Percentiles rank a stretch among this genome's conserved stretches.
These are phyloP conservation scores for Diaphora mendica DNA, from an alignment of 2,888 invertebrate genomes.

Conservation along the genomic window DNA sequence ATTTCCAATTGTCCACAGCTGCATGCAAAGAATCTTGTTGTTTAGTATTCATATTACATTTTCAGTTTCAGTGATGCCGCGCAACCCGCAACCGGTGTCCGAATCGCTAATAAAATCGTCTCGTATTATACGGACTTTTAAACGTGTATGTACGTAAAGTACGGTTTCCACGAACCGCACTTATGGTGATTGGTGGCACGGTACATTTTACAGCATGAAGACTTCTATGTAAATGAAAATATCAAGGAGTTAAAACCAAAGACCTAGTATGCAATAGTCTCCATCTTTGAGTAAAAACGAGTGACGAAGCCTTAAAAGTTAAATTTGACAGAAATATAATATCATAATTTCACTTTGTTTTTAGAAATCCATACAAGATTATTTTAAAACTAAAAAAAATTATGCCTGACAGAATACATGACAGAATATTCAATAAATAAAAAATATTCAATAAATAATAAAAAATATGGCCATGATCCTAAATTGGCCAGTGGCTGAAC, in stretches of 20 bases:
- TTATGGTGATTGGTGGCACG: constrained; percentile 50
- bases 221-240: not conserved
- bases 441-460: too few species aligned
- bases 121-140: constrained; percentile 76
- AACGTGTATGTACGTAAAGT: constrained; percentile 83
- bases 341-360: too few species aligned
- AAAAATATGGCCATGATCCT: too few species aligned
- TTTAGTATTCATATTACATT: constrained; percentile 50
- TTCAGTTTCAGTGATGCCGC: constrained; percentile 76
- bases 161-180: constrained; percentile 39
- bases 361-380: too few species aligned
- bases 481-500: not conserved
- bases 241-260: not conserved
- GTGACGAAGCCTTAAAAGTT: not conserved
- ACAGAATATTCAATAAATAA: too few species aligned
- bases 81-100: constrained; percentile 60
- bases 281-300: not conserved
- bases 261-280: not conserved
- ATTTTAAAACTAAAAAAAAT: too few species aligned
- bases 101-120: constrained; percentile 70
- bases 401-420: too few species aligned
- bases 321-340: not conserved
- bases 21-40: constrained; percentile 23
- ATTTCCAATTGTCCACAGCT: constrained; percentile 5
- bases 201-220: constrained; percentile 23